A percentile compares a stretch with the other conserved stretches of the same genome.
phyloP scores from a whole-genome alignment of 1,140 invertebrate genomes.

The Cydia fagiglandana region DNA sequence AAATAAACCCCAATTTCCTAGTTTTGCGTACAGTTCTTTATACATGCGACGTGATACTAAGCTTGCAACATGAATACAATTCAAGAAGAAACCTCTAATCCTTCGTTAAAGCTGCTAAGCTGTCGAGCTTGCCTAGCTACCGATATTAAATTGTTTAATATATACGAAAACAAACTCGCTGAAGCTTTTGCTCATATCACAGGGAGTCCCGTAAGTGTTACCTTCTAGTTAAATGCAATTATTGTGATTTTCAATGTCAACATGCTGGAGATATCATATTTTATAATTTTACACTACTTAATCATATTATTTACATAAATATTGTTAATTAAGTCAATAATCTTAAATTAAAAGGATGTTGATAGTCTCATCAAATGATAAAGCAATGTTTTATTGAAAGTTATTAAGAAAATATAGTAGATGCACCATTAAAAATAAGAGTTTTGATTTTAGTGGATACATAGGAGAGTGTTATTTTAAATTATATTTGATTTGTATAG shows the following conservation, averaged over 20 bases:
- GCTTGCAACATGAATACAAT: background rate
- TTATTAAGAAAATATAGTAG: too few relatives aligned
- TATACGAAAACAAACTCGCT: slow-evolving; percentile 3
- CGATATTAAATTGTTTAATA: slow-evolving; percentile 26
- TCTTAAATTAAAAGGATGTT: too few relatives aligned
- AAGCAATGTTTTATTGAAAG: too few relatives aligned
- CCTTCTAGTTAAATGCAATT: background rate
- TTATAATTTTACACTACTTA: too few relatives aligned
- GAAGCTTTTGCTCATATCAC: slow-evolving; percentile 1
- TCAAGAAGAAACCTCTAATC: background rate
- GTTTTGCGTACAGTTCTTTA: background rate
- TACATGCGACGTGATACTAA: background rate
- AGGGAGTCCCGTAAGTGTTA: slow-evolving; percentile 11
- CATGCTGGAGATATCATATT: too few relatives aligned
- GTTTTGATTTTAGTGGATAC: background rate
- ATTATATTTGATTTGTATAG: too few relatives aligned
- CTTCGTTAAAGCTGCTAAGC: background rate
- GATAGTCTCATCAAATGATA: too few relatives aligned
- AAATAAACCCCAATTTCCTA: background rate
- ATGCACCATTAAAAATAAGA: background rate
- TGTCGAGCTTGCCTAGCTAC: slow-evolving; percentile 17
- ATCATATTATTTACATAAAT: too few relatives aligned
- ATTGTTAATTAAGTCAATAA: too few relatives aligned
- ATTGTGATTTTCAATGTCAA: background rate
- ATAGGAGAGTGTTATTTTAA: too few relatives aligned